Evolutionary conservation across 2,113 vertebrate genomes (phyloP).

Genomic region (Emydura subglobosa): DNA sequence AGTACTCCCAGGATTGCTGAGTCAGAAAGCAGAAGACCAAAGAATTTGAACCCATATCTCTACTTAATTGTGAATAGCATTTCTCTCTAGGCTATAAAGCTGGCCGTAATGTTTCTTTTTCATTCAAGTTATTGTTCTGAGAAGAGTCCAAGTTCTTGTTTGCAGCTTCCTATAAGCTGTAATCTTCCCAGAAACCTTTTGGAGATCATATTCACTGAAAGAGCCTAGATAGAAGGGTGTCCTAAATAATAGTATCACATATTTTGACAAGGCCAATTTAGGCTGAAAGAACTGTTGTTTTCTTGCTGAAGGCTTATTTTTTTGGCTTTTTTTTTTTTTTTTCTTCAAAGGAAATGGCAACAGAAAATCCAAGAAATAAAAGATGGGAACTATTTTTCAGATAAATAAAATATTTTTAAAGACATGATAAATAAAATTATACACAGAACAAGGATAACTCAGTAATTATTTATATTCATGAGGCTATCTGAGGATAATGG

Average conservation of each 20-base stretch:
- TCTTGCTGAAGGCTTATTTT: not conserved
- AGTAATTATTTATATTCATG: not conserved
- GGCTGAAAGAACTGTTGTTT: constrained; percentile 39
- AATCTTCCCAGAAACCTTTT: constrained; percentile 55
- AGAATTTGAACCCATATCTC: not conserved
- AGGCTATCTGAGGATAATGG: not conserved
- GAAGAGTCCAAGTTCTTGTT: constrained; percentile 34
- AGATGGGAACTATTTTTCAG: not conserved
- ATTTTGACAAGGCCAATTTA: constrained; percentile 49
- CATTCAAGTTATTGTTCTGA: constrained; percentile 44
- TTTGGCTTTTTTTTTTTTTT: not conserved
- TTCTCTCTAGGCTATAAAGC: not conserved
- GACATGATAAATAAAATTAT: not conserved
- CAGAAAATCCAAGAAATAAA: constrained; percentile 4
- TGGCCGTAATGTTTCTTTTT: constrained; percentile 25
- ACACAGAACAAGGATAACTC: not conserved
- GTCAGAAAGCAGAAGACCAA: not conserved
- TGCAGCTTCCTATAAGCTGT: constrained; percentile 34
- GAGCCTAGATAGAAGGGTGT: constrained; percentile 15
- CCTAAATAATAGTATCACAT: constrained; percentile 47
- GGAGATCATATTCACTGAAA: constrained; percentile 19
- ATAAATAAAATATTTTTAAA: constrained; percentile 6
- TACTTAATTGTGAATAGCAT: not conserved
- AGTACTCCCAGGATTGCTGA: not conserved
- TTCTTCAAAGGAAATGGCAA: constrained; percentile 1